Conservation (phyloP, 2,113 vertebrate genomes). For the Alethe castanea region DNA sequence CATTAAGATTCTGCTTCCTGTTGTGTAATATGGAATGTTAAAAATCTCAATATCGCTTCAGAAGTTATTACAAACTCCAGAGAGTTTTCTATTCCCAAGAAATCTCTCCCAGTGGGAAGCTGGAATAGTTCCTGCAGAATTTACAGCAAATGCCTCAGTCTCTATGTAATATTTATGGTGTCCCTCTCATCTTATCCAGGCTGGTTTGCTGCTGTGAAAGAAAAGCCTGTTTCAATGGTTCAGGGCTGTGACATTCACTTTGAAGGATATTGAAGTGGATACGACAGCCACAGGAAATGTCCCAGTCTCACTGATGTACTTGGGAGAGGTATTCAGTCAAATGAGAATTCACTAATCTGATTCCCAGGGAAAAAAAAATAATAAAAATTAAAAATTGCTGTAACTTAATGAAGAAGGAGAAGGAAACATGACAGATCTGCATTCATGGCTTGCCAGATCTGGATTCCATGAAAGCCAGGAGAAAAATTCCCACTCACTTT, state of each 20-base stretch:
- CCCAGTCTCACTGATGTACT: not conserved
- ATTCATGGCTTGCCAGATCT: not conserved
- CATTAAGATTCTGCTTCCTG: slow-evolving; percentile 49
- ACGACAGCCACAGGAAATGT: slow-evolving; percentile 43
- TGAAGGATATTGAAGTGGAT: slow-evolving; percentile 28
- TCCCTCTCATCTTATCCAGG: slow-evolving; percentile 47
- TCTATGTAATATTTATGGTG: slow-evolving; percentile 40
- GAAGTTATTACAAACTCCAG: slow-evolving; percentile 38
- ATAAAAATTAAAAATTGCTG: not conserved
- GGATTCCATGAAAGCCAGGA: not conserved
- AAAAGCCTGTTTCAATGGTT: slow-evolving; percentile 27
- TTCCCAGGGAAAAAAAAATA: not conserved
- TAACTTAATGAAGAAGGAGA: slow-evolving; percentile 17
- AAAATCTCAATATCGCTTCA: slow-evolving; percentile 18
- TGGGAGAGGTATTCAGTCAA: not conserved
- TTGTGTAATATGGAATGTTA: slow-evolving; percentile 58
- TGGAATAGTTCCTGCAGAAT: slow-evolving; percentile 29
- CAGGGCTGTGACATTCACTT: not conserved
- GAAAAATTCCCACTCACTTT: not conserved
- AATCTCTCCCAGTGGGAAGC: slow-evolving; percentile 45
- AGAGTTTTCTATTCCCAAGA: slow-evolving; percentile 42
- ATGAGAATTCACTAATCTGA: slow-evolving; percentile 38
- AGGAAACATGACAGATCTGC: not conserved
- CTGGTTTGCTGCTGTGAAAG: slow-evolving; percentile 45
- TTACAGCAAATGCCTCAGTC: slow-evolving; percentile 26